Evolutionary conservation across 2,797 vertebrate species (phyloP).

Genomic region (Syngnathus rostellatus): DNA sequence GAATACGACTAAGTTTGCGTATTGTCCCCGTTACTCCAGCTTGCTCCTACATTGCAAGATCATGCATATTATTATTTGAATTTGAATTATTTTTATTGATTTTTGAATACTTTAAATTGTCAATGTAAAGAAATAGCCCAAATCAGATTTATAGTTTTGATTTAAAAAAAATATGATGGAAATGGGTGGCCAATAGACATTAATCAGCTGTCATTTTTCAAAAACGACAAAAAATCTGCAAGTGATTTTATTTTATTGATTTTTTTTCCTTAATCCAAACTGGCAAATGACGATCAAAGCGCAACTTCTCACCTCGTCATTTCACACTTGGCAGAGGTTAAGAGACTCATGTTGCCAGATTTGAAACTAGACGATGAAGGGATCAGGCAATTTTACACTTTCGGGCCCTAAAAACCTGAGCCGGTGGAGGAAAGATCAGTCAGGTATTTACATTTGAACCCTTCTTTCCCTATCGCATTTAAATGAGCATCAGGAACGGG

Average conservation of each 20-base stretch:
- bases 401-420: constrained; percentile 53
- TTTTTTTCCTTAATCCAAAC: background rate
- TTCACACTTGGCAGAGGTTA: background rate
- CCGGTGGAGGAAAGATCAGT: constrained; percentile 54
- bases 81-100: background rate
- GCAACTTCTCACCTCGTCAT: background rate
- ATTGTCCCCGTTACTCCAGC: background rate
- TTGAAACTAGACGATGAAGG: background rate
- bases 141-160: no score
- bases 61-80: background rate
- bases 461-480: constrained; percentile 63
- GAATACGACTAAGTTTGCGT: background rate
- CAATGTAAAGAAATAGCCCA: background rate
- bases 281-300: background rate
- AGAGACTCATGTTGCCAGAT: background rate
- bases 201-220: no score
- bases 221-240: no score
- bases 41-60: background rate
- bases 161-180: no score
- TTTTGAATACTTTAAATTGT: background rate
- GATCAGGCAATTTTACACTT: constrained; percentile 62
- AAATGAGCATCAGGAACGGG: constrained; percentile 65
- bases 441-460: constrained; percentile 13
- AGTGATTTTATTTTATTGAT: no score
- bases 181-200: no score